Evolutionary conservation across 2,888 invertebrate genomes (phyloP).

Genomic region (Yponomeuta evonymella): DNA sequence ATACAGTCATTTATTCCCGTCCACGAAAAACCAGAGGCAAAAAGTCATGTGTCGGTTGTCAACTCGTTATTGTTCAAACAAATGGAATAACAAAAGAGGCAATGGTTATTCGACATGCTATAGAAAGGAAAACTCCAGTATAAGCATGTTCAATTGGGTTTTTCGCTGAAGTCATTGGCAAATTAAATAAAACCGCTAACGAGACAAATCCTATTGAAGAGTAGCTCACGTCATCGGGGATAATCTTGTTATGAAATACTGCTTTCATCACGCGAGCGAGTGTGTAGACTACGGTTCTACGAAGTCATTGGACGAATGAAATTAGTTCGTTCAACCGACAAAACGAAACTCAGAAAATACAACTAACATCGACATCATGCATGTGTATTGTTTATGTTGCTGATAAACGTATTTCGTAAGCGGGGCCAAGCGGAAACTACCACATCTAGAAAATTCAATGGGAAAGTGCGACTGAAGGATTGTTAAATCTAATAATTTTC

Average conservation of each 20-base stretch:
- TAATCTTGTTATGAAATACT: slow-evolving; percentile 1
- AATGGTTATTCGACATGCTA: background rate
- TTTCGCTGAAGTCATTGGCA: background rate
- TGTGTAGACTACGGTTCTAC: background rate
- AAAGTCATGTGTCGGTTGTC: background rate
- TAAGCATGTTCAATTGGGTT: background rate
- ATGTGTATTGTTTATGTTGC: no score
- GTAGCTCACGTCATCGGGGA: background rate
- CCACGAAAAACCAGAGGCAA: no score
- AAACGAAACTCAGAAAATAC: background rate
- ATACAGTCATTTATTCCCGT: no score
- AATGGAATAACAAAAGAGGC: background rate
- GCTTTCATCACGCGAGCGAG: background rate
- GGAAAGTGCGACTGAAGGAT: no score
- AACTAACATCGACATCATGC: no score
- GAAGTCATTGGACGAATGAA: background rate
- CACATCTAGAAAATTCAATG: no score
- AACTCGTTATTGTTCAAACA: background rate
- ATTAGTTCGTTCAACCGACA: background rate
- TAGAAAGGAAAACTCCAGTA: background rate
- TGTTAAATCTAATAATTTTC: no score
- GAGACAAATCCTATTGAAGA: slow-evolving; percentile 1
- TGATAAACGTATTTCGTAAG: no score
- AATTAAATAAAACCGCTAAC: background rate
- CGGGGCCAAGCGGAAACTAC: no score